Base-by-base conservation (phyloP, 1,140 invertebrate species). In the Nixonia krombeini region DNA sequence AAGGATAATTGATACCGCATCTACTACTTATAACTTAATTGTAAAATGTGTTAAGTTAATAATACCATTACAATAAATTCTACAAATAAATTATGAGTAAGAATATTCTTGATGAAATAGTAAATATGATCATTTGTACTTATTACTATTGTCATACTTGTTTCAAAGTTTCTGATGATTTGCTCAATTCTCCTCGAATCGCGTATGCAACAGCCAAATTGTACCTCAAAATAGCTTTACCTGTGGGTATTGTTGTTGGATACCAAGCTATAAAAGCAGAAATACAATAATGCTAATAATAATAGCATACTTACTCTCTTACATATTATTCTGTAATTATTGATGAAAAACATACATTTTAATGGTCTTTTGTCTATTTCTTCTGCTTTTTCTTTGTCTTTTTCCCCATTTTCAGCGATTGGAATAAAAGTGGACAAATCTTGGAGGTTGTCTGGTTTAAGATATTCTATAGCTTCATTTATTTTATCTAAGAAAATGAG, bases 401-500 rank as follows among this genome's bases (percentile, higher is more conserved):
- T 82, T 55, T 87, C 80, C 16, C 82, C 73, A 17, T 62, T 47
- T 49, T 81, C 76, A 4, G 57, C 52, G 12, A 76, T 74, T 10
- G 75, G 81, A 45, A 86, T 73, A 15, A 76, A 85, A 18, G 83
- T 80, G 59, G 76, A 78, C 23, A 91, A 81, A 74, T 92, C 88
- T 42, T 85, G 86, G 1, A 95, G 89, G 76, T 89, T 88, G 26
- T 93, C 91, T 3, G 92, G 93, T 74, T 96, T 93, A 16, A 97
- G 85, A 81, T 95, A 90, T 55, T 93, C 89, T 12, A 96, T 88
- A 1, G 95, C 95, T 82, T 97, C 94, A 2, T 87, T 86, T 33
- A 95, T 91, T 85, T 91, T 90, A 74, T 96, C 92, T 74, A 96
- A 82, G 46, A 92, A 89, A 63, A 97, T 90, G n/a, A 95, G 83